Conservation (phyloP, 2,888 invertebrate genomes). For the Hirudinaria manillensis region DNA sequence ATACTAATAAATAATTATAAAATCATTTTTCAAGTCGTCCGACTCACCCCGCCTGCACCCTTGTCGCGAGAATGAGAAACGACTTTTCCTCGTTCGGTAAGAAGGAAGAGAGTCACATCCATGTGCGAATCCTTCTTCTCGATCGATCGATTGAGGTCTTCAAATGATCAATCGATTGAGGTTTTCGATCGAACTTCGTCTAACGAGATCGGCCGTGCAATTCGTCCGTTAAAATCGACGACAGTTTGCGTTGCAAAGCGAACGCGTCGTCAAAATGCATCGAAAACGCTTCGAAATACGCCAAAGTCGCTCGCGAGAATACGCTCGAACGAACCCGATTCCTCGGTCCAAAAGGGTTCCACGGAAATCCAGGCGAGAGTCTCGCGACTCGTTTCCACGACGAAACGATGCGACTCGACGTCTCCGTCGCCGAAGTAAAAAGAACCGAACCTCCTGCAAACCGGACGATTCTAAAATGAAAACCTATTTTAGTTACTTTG, state of each 20-base stretch:
- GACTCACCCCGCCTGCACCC: constrained; percentile 48
- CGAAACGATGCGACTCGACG: constrained; percentile 44
- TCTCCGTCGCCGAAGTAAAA: constrained; percentile 50
- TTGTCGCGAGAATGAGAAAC: constrained; percentile 48
- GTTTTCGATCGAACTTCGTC: background rate
- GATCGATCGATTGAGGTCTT: constrained; percentile 33
- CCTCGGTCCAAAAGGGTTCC: constrained; percentile 37
- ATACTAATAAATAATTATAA: no score
- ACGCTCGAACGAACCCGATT: background rate
- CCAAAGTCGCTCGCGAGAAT: no score
- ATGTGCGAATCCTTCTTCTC: constrained; percentile 38
- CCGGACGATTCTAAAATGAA: constrained; percentile 47
- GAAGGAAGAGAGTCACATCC: constrained; percentile 47
- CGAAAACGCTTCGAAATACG: no score
- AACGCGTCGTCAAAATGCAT: no score
- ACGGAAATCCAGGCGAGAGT: constrained; percentile 49
- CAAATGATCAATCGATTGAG: background rate
- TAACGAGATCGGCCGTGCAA: no score
- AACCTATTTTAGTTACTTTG: no score
- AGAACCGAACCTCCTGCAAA: constrained; percentile 45
- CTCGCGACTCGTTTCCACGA: constrained; percentile 43
- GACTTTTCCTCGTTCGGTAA: constrained; percentile 43
- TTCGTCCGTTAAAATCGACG: no score
- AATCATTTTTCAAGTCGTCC: background rate
- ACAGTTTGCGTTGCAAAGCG: no score